Conservation (phyloP, 1,140 invertebrate species). For the Rhynchophorus ferrugineus region DNA sequence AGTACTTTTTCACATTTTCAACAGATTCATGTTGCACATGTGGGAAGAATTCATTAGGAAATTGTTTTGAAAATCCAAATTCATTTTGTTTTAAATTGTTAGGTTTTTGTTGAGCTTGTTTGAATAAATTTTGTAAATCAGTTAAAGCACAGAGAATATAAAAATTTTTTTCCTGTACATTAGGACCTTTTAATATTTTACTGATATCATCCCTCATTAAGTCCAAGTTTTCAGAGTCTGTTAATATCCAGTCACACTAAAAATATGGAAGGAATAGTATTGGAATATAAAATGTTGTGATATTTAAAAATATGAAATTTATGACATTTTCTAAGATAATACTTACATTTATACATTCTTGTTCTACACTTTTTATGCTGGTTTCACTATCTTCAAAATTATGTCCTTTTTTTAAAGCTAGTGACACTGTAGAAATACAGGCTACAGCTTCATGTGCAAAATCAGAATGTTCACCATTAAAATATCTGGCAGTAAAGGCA, state of each 20-base stretch:
- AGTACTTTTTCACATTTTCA: constrained; percentile 48
- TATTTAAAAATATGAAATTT: constrained; percentile 1
- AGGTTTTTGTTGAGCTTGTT: constrained; percentile 38
- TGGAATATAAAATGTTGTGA: no score
- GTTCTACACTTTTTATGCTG: constrained; percentile 55
- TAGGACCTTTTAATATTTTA: constrained; percentile 45
- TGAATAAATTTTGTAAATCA: constrained; percentile 51
- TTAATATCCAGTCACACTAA: constrained; percentile 41
- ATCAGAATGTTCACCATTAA: constrained; percentile 60
- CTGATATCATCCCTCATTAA: constrained; percentile 40
- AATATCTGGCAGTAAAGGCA: constrained; percentile 55
- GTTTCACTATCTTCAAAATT: constrained; percentile 52
- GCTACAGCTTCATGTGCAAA: constrained; percentile 50
- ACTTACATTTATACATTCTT: constrained; percentile 49
- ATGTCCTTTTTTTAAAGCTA: constrained; percentile 51
- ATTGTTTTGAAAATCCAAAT: constrained; percentile 47
- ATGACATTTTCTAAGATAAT: background rate
- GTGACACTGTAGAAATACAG: constrained; percentile 52
- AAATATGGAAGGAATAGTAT: constrained; percentile 26
- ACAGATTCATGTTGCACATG: constrained; percentile 45
- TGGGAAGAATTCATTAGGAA: constrained; percentile 42
- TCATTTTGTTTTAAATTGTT: constrained; percentile 32
- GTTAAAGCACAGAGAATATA: constrained; percentile 51
- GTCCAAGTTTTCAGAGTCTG: constrained; percentile 37
- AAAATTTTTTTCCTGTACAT: constrained; percentile 39